Conservation (phyloP, 2,113 vertebrate genomes). For the Athene cunicularia region DNA sequence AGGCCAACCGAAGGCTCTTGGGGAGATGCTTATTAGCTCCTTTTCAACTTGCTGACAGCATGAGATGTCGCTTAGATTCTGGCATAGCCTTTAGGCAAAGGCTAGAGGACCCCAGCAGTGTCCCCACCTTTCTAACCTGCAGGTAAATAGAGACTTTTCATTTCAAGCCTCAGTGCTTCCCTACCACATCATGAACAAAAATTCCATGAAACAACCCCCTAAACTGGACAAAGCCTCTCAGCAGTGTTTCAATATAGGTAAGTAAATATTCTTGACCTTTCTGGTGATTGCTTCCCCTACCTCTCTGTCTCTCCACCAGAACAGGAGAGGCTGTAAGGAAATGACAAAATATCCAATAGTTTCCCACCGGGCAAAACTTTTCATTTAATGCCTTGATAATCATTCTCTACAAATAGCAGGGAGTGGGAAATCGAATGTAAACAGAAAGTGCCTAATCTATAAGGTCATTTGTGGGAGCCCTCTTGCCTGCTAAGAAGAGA, state of each 20-base stretch:
- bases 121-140: background rate
- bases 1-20: background rate
- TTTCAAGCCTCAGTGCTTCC: constrained; percentile 42
- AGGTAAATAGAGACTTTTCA: background rate
- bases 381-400: constrained; percentile 67
- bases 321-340: constrained; percentile 33
- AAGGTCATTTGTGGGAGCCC: constrained; percentile 45
- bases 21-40: background rate
- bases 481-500: constrained; percentile 25
- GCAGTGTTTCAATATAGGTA: constrained; percentile 9
- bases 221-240: background rate
- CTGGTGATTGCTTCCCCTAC: constrained; percentile 39
- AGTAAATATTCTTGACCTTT: constrained; percentile 68
- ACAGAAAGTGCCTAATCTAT: constrained; percentile 52
- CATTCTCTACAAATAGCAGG: constrained; percentile 46
- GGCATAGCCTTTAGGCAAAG: background rate
- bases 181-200: background rate
- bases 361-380: constrained; percentile 43
- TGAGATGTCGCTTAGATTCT: background rate
- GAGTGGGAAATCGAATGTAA: constrained; percentile 49
- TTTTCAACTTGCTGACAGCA: background rate
- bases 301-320: background rate
- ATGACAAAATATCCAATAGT: constrained; percentile 58
- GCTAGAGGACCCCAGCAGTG: background rate
- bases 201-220: background rate